phyloP scores from a whole-genome alignment of 2,888 invertebrate species.

The Limnephilus rhombicus region DNA sequence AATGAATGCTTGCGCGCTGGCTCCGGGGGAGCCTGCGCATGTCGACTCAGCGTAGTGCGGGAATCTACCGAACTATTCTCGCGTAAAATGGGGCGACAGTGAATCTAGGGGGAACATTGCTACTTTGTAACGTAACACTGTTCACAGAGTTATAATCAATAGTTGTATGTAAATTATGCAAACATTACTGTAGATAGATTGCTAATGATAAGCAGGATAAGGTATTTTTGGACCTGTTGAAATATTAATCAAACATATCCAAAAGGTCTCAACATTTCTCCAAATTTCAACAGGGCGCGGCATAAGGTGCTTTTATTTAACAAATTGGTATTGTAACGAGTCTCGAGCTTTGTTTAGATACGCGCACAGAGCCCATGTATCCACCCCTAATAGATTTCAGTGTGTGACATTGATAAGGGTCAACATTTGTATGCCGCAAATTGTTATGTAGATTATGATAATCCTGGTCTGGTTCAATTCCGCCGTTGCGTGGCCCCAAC shows the following conservation, averaged over 20 bases:
- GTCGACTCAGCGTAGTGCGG: too few relatives aligned
- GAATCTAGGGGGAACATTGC: too few relatives aligned
- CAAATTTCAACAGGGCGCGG: slow-evolving; percentile 3
- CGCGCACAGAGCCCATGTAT: not conserved
- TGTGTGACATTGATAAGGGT: slow-evolving; percentile 66
- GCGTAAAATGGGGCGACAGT: too few relatives aligned
- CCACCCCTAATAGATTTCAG: slow-evolving; percentile 62
- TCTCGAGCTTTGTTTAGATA: slow-evolving; percentile 48
- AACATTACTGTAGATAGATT: not conserved
- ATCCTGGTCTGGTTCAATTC: slow-evolving; percentile 62
- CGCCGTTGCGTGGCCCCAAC: slow-evolving; percentile 46
- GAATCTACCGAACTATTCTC: too few relatives aligned
- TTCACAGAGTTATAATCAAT: not conserved
- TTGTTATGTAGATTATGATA: slow-evolving; percentile 67
- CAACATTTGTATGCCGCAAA: slow-evolving; percentile 65
- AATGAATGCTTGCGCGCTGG: too few relatives aligned
- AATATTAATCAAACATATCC: not conserved
- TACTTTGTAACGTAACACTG: too few relatives aligned
- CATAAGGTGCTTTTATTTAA: slow-evolving; percentile 30
- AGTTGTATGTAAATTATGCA: not conserved
- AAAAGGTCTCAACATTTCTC: not conserved
- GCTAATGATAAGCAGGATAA: not conserved
- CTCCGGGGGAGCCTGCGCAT: too few relatives aligned
- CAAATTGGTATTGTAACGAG: slow-evolving; percentile 45
- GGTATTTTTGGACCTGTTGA: not conserved